Evolutionary conservation across 2,888 invertebrate species (phyloP), one percentile per base, ranked within the genome.

Genomic region (Archips crataeganus): DNA sequence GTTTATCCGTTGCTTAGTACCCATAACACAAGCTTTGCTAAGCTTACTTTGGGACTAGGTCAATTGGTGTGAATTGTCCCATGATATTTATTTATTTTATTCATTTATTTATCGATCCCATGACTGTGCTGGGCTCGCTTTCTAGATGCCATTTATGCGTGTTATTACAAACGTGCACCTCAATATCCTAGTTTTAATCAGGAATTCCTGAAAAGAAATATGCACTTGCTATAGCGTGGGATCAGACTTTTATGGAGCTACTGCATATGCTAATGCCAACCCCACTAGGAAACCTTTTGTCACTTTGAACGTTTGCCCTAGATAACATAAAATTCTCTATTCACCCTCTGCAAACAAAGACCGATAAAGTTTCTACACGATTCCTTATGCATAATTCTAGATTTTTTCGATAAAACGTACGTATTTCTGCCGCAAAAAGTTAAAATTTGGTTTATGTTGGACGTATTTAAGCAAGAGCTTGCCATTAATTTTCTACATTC

Each of bases 221-320:
- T 59, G 64, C 64, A 65, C 59, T 73, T 61, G 36, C 66, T 15
- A 65, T 15, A 65, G 63, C 59, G 32, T 54, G 54, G 47, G 57
- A 59, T 71, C 70, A 49, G 23, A 64, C 64, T 71, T 71, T 64
- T 65, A 71, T 59, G 23, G 64, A 23, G 64, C 59, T 45, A n/a
- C 64, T 71, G 70, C 70, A 49, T 71, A 71, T 71, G 70, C 70
- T 71, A 71, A 71, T 71, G 32, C 32, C 10, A 64, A 36, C 57
- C 36, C 34, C 45, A 63, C 45, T 36, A 32, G 11, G 34, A 60
- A 59, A 57, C 59, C 70, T 65, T 71, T 71, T 71, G 70, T 64
- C 70, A 65, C 70, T 39, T 36, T 39, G 57, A 65, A 62, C 47
- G 70, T 59, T 65, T 49, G 11, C 36, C 36, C 36, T 49, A 36